Percentiles rank a stretch among this genome's conserved stretches.
These are phyloP conservation scores for Lepidothrix coronata DNA, from an alignment of 2,113 vertebrate genomes.

Conservation along the genomic window DNA sequence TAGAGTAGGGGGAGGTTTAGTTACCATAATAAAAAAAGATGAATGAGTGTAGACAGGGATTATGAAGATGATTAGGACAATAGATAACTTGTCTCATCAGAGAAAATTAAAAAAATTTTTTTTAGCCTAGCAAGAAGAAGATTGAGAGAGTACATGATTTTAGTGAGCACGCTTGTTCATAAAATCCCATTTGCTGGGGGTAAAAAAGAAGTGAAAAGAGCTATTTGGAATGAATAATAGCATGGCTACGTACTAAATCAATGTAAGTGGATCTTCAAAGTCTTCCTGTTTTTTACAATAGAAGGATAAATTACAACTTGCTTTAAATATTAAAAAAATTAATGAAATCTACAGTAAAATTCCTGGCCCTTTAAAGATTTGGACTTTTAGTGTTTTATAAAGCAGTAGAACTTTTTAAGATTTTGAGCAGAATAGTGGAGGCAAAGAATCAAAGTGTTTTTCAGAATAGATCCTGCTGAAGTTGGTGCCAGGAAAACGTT, in stretches of 20 bases:
- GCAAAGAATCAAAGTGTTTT: background rate
- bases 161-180: background rate
- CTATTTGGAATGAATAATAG: conserved; percentile 43
- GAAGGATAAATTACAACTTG: conserved; percentile 35
- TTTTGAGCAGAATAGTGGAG: background rate
- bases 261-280: conserved; percentile 13
- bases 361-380: background rate
- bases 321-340: conserved; percentile 27
- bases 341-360: background rate
- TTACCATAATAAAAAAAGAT: conserved; percentile 60
- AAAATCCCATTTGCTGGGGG: conserved; percentile 35
- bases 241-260: conserved; percentile 26
- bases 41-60: conserved; percentile 48
- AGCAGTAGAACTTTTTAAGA: background rate
- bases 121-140: background rate
- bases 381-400: background rate
- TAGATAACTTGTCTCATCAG: conserved; percentile 62
- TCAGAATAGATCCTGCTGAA: background rate
- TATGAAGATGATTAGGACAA: conserved; percentile 63
- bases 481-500: background rate
- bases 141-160: conserved; percentile 35
- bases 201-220: conserved; percentile 54
- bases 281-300: background rate
- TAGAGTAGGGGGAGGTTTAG: conserved; percentile 22
- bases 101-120: conserved; percentile 30